Percentiles rank a stretch among this genome's conserved stretches.
These are phyloP conservation scores for Podarcis lilfordi DNA, from an alignment of 2,797 vertebrate species.

Conservation along the genomic window DNA sequence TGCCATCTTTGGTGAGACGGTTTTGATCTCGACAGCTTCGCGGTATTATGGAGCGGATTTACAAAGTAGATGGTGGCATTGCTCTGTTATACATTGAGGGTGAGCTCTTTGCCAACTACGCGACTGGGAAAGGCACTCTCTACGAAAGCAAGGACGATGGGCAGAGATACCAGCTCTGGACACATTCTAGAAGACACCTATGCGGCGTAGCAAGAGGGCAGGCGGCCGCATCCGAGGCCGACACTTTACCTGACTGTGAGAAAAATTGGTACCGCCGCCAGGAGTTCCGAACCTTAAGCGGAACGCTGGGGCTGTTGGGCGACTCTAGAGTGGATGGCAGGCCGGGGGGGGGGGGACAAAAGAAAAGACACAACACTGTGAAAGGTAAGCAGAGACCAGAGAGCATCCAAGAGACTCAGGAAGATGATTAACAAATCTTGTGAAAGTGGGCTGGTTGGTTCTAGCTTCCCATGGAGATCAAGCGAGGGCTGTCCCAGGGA, in stretches of 20 bases:
- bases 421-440: not conserved
- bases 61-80: slow-evolving; percentile 18
- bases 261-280: slow-evolving; percentile 92
- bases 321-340: slow-evolving; percentile 80
- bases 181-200: slow-evolving; percentile 11
- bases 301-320: slow-evolving; percentile 79
- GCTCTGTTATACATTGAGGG: not conserved
- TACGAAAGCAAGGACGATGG: slow-evolving; percentile 59
- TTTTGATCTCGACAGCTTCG: slow-evolving; percentile 37
- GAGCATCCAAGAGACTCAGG: fast-evolving
- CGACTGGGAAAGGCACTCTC: slow-evolving; percentile 62
- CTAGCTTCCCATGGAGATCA: not conserved
- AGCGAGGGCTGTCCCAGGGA: not conserved
- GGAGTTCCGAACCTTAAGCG: slow-evolving; percentile 87
- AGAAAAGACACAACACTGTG: slow-evolving; percentile 66
- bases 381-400: not conserved
- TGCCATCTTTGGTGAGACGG: slow-evolving; percentile 44
- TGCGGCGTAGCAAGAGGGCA: slow-evolving; percentile 62
- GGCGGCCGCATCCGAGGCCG: slow-evolving; percentile 55
- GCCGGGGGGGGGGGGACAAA: slow-evolving; percentile 69
- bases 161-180: slow-evolving; percentile 61
- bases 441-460: not conserved
- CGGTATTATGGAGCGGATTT: not conserved
- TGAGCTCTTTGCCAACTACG: slow-evolving; percentile 76
- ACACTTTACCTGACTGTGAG: slow-evolving; percentile 88